Evolutionary conservation across 2,113 vertebrate genomes (phyloP).

Genomic region (Noctilio leporinus): DNA sequence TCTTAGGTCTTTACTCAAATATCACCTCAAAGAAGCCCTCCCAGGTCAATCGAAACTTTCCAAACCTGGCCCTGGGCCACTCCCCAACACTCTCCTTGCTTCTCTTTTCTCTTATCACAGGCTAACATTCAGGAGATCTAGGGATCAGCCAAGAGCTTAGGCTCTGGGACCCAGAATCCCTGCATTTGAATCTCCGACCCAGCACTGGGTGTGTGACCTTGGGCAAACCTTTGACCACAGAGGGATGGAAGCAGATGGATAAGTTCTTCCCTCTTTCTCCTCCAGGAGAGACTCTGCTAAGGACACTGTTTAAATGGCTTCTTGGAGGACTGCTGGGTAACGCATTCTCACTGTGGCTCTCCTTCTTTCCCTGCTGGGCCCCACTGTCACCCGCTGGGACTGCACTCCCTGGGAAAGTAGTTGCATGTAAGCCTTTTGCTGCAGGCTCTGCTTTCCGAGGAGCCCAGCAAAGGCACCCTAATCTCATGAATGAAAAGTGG

Average conservation of each 20-base stretch:
- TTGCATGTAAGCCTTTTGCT: neutral
- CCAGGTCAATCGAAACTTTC: neutral
- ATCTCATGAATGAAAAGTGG: neutral
- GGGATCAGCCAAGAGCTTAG: neutral
- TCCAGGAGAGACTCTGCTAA: neutral
- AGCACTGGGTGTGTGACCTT: neutral
- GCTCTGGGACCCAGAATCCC: neutral
- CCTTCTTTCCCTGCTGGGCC: neutral
- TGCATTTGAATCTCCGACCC: neutral
- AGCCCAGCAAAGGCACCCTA: neutral
- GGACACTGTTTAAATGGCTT: neutral
- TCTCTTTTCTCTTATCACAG: neutral
- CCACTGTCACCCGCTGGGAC: neutral
- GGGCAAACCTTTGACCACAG: neutral
- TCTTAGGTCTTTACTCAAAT: neutral
- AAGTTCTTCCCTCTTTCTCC: neutral
- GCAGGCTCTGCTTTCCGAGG: neutral
- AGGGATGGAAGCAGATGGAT: neutral
- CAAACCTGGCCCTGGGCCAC: neutral
- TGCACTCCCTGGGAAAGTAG: too few species aligned
- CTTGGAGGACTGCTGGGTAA: neutral
- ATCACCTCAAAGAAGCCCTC: neutral
- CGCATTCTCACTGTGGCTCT: neutral
- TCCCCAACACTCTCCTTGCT: neutral
- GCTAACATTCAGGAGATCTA: neutral